A percentile compares a stretch with the other conserved stretches of the same genome.
These are phyloP conservation scores for Coracopsis vasa DNA, from an alignment of 2,113 vertebrate species.

Conservation along the genomic window DNA sequence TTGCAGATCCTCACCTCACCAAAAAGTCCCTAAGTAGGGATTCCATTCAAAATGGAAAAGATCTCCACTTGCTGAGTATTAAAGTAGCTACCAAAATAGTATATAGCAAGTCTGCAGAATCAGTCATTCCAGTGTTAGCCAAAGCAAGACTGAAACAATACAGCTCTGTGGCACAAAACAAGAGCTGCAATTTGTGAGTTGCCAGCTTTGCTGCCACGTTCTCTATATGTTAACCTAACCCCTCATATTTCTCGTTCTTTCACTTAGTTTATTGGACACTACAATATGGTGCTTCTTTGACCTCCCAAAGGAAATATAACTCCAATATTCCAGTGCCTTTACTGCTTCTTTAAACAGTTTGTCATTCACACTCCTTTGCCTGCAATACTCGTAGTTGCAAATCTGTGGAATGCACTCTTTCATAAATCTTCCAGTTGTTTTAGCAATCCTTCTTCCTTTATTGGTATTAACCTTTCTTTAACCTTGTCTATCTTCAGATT, in stretches of 20 bases:
- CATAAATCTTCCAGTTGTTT: conserved; percentile 49
- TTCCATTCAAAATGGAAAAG: not conserved
- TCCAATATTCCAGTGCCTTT: not conserved
- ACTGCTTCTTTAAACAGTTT: conserved; percentile 44
- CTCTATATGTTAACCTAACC: not conserved
- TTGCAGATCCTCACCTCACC: not conserved
- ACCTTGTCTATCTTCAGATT: conserved; percentile 46
- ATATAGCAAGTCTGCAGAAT: not conserved
- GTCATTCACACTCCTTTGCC: conserved; percentile 22
- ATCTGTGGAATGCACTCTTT: conserved; percentile 15
- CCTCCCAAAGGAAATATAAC: conserved; percentile 32
- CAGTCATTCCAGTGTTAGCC: not conserved
- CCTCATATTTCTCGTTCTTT: not conserved
- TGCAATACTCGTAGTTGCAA: conserved; percentile 6
- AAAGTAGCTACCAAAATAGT: not conserved
- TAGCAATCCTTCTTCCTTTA: conserved; percentile 56
- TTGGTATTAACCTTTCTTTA: conserved; percentile 61
- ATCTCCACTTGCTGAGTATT: not conserved
- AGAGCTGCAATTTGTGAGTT: not conserved
- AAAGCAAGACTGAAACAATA: not conserved
- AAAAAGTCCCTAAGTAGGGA: not conserved
- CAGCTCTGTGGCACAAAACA: not conserved
- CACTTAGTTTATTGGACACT: not conserved
- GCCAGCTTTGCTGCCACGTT: not conserved
- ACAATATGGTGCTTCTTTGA: conserved; percentile 5